Conservation (phyloP, 2,888 invertebrate species). For the Sarcophaga subvicina region DNA sequence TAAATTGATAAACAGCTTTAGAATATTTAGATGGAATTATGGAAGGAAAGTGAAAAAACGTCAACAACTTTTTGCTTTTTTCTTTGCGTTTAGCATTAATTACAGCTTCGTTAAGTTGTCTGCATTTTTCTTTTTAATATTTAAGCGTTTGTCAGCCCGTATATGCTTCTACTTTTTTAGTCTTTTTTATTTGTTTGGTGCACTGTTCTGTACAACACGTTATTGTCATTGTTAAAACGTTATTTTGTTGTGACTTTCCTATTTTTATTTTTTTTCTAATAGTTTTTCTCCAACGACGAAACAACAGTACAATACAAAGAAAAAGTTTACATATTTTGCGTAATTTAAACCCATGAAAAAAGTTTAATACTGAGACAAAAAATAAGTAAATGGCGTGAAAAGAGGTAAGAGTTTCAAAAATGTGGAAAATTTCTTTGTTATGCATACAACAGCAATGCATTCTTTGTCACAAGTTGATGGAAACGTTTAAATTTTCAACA, state of each 20-base stretch:
- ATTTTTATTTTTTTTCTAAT: too few species aligned
- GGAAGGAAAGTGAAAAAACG: background rate
- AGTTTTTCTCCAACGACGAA: too few species aligned
- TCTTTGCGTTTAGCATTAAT: constrained; percentile 56
- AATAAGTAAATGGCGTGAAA: too few species aligned
- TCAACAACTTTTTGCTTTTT: constrained; percentile 1
- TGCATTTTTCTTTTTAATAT: background rate
- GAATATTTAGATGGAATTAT: too few species aligned
- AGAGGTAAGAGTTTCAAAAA: constrained; percentile 17
- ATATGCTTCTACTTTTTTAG: background rate
- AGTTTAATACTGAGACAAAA: background rate
- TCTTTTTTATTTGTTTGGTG: background rate
- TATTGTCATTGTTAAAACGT: too few species aligned
- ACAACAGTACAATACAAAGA: constrained; percentile 13
- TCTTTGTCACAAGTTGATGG: too few species aligned
- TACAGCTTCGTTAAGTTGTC: constrained; percentile 55
- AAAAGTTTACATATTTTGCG: constrained; percentile 36
- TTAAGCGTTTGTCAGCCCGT: constrained; percentile 26
- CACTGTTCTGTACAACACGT: background rate
- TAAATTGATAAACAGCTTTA: too few species aligned
- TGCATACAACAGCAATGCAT: constrained; percentile 41
- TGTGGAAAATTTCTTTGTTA: constrained; percentile 10
- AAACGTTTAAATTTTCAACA: too few species aligned
- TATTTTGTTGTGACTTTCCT: too few species aligned
- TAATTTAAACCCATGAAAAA: constrained; percentile 31